Evolutionary conservation across 1,140 invertebrate species (phyloP), one percentile per base, ranked within the genome.

Genomic region (Stenopsyche tienmushanensis): DNA sequence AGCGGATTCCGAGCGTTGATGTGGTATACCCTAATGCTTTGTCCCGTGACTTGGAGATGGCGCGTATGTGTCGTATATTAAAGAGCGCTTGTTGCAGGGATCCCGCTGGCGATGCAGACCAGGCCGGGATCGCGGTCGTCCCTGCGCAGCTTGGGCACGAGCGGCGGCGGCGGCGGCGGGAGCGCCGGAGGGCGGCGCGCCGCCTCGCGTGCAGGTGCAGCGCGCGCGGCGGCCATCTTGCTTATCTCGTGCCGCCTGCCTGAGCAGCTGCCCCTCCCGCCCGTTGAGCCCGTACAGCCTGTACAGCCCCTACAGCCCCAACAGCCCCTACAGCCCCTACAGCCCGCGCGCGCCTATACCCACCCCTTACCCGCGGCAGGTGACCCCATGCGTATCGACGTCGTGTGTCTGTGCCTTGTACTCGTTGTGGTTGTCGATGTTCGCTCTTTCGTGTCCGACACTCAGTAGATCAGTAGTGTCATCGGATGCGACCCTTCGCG

Each of bases 151-250:
- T 85, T 86, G 26, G 80, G 85, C 68, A n/a, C n/a, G n/a, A n/a
- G n/a, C n/a, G n/a, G n/a, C n/a, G 84, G 81, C 69, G 86, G 83
- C 72, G 77, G 80, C 68, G 83, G 83, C 69, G 80, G 83, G 64
- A 82, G 84, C 55, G 79, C 84, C 65, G 82, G 85, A 20, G 77
- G 77, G 67, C 75, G 78, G 54, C 70, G 72, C 55, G 80, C 84
- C 53, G 85, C 88, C 68, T 90, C 89, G 71, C 85, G 90, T 81
- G 89, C 89, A 91, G 90, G 90, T 90, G 90, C 90, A 85, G 90
- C 90, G 79, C 87, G 90, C 78, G 85, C 88, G 80, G 90, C 90
- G 78, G 90, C 90, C 87, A 91, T 92, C 87, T 90, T 92, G 88
- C 88, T 92, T 82, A 90, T 91, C 83, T 91, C 90, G 83, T 90